phyloP scores from a whole-genome alignment of 2,888 invertebrate species.

The Petrolisthes cinctipes region DNA sequence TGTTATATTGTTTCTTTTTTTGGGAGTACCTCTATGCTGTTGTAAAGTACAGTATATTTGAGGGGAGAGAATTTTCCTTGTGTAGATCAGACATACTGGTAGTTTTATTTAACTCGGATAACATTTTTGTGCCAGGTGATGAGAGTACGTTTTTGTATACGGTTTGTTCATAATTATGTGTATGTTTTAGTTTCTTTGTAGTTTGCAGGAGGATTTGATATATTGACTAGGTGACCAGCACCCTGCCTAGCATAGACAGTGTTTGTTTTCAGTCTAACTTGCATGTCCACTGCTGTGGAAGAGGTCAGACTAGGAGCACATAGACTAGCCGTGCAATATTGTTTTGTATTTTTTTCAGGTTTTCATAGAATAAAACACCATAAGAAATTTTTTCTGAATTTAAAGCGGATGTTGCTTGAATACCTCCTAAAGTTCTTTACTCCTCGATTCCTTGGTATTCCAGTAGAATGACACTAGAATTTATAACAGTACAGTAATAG shows the following conservation, averaged over 20 bases:
- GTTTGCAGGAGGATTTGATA: neutral
- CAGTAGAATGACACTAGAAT: no score
- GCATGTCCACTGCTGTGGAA: neutral
- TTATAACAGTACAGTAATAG: no score
- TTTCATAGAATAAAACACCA: no score
- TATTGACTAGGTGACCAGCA: neutral
- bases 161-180: neutral
- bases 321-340: neutral
- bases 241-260: neutral
- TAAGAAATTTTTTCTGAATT: no score
- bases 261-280: neutral
- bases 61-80: conserved; percentile 17
- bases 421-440: no score
- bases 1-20: conserved; percentile 13
- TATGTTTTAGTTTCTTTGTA: neutral
- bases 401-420: no score
- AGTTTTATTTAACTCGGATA: no score
- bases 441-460: no score
- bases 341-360: conserved; percentile 9
- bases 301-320: neutral
- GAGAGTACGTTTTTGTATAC: no score
- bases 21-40: neutral
- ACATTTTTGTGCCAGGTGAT: no score
- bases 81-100: neutral
- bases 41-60: conserved; percentile 17